Conservation (phyloP, 2,797 vertebrate genomes). For the Enteromius viviparus region DNA sequence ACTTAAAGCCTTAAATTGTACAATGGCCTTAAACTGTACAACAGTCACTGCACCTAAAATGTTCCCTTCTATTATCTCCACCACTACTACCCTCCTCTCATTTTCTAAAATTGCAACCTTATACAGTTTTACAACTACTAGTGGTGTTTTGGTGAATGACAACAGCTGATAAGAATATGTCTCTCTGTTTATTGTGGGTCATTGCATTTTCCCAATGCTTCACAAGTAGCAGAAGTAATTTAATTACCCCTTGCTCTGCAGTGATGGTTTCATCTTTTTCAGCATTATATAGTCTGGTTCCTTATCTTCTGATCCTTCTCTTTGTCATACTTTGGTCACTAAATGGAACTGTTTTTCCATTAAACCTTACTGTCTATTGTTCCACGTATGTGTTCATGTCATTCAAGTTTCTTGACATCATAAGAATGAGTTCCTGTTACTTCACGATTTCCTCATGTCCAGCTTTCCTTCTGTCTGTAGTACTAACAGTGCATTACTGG, state of each 20-base stretch:
- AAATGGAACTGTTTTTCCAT: background rate
- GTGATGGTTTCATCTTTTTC: background rate
- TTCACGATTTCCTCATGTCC: background rate
- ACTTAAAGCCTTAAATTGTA: background rate
- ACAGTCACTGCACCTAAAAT: background rate
- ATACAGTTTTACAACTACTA: background rate
- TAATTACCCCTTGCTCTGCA: background rate
- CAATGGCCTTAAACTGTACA: background rate
- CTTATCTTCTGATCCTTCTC: background rate
- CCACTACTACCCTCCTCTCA: background rate
- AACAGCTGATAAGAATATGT: background rate
- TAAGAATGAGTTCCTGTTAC: background rate
- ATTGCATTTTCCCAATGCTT: constrained; percentile 1
- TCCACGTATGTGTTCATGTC: background rate
- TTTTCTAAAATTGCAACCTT: background rate
- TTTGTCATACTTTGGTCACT: background rate
- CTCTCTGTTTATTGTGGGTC: background rate
- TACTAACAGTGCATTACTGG: background rate
- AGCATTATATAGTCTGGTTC: background rate
- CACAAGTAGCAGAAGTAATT: background rate
- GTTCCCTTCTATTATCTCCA: background rate
- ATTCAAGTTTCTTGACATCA: background rate
- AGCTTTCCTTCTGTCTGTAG: background rate
- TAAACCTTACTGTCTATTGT: background rate
- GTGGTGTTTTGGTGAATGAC: background rate